A percentile compares a stretch with the other conserved stretches of the same genome.
These are phyloP conservation scores for Choreutis nemorana DNA, from an alignment of 2,888 invertebrate species.

Conservation along the genomic window DNA sequence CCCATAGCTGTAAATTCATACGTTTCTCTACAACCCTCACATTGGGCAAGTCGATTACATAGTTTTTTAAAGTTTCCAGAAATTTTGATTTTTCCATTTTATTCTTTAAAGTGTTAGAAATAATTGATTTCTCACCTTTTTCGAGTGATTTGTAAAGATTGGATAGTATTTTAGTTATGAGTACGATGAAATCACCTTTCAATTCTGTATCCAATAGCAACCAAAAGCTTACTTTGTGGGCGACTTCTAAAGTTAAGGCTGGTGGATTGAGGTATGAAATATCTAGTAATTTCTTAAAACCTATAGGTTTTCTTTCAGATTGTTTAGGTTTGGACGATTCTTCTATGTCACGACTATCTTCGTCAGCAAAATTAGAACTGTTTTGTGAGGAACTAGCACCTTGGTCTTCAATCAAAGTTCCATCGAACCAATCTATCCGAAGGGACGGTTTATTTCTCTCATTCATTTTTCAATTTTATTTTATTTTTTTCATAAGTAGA, in stretches of 20 bases:
- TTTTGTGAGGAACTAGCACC: conserved; percentile 16
- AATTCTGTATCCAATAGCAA: conserved; percentile 42
- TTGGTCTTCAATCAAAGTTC: conserved; percentile 40
- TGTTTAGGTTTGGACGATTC: conserved; percentile 19
- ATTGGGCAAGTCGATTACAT: conserved; percentile 30
- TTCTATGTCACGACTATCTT: conserved; percentile 24
- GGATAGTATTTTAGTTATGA: conserved; percentile 48
- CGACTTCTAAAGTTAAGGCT: conserved; percentile 41
- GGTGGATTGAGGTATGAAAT: conserved; percentile 41
- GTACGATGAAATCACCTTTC: conserved; percentile 51
- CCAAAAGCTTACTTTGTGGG: conserved; percentile 50
- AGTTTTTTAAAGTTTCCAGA: conserved; percentile 31
- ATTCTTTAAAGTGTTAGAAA: conserved; percentile 27
- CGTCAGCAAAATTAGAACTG: conserved; percentile 27
- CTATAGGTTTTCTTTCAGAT: conserved; percentile 46
- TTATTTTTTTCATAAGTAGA: background rate
- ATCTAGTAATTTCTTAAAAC: conserved; percentile 48
- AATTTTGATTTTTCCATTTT: conserved; percentile 38
- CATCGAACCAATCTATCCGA: conserved; percentile 59
- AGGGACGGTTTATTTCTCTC: conserved; percentile 32
- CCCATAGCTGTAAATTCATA: conserved; percentile 46
- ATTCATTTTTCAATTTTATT: conserved; percentile 29
- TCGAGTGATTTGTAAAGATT: conserved; percentile 38
- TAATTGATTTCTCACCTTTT: conserved; percentile 34
- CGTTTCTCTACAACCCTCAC: conserved; percentile 42